Evolutionary conservation across 2,113 vertebrate genomes (phyloP).

Genomic region (Pituophis catenifer): DNA sequence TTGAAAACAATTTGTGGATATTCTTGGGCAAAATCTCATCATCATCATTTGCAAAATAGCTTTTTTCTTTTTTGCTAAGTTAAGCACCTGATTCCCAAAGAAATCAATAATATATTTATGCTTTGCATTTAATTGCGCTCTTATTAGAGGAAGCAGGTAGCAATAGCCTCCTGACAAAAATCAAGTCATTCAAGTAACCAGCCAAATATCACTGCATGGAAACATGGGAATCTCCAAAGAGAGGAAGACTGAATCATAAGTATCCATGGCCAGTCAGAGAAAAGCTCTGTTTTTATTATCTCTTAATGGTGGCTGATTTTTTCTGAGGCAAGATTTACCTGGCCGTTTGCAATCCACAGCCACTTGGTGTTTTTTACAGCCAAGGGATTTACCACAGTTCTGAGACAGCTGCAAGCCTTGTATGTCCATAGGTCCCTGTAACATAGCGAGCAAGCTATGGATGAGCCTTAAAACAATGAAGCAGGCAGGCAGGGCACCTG

Average conservation of each 20-base stretch:
- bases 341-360: background rate
- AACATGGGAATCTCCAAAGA: background rate
- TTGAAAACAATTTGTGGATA: background rate
- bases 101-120: background rate
- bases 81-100: background rate
- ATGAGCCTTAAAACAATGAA: background rate
- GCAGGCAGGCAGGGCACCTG: too few species aligned
- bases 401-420: background rate
- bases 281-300: background rate
- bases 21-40: background rate
- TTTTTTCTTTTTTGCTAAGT: background rate
- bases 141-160: background rate
- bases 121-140: background rate
- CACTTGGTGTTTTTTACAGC: background rate
- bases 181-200: background rate
- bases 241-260: background rate
- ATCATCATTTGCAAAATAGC: background rate
- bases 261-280: too few species aligned
- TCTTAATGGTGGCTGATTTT: background rate
- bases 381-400: background rate
- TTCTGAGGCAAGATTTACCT: background rate
- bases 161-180: background rate
- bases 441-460: background rate
- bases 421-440: background rate
- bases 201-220: background rate